Evolutionary conservation across 2,113 vertebrate species (phyloP), one percentile per base, ranked within the genome.

Genomic region (Brachyistius frenatus): DNA sequence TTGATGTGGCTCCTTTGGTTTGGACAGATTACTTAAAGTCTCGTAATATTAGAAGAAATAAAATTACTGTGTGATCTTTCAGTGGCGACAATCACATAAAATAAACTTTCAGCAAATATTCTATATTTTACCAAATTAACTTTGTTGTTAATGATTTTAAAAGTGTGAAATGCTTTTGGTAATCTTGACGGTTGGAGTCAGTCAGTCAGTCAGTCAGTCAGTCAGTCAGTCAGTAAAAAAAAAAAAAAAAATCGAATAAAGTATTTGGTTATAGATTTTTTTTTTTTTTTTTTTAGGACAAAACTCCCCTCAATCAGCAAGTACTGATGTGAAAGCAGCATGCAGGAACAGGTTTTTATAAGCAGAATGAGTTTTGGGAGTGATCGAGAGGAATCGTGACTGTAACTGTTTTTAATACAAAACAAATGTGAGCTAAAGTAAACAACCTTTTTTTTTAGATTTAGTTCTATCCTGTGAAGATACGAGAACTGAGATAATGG

Each of bases 1-100:
- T 71, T 49, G 1, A 2, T 61, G 47, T 35, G 57, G 46, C 36
- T 33, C 31, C 4, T 11, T 5, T 23, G 14, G 57, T 74, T 66
- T 66, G 46, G 35, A 49, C 31, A 15, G 47, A 50, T 37, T 47
- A 57, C 32, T 64, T 1, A 66, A 55, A 75, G 61, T 60, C 31
- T 54, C 36, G 65, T 58, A 57, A 64, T 49, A 0, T 16, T 39
- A 32, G 32, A 57, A 54, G 16, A 63, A 63, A 47, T 39, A 35
- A 55, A 77, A 33, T 1, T 54, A 35, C 4, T 2, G 4, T 32
- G 3, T 15, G 8, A 23, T 53, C 35, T 13, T 58, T 39, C 53
- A 68, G 47, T 3, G 0, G 10, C 23, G 33, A 36, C 36, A n/a
- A 58, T 14, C 5, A 32, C 30, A n/a, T 14, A 6, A 53, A 66